phyloP scores from a whole-genome alignment of 2,797 vertebrate species.

The Emys orbicularis region DNA sequence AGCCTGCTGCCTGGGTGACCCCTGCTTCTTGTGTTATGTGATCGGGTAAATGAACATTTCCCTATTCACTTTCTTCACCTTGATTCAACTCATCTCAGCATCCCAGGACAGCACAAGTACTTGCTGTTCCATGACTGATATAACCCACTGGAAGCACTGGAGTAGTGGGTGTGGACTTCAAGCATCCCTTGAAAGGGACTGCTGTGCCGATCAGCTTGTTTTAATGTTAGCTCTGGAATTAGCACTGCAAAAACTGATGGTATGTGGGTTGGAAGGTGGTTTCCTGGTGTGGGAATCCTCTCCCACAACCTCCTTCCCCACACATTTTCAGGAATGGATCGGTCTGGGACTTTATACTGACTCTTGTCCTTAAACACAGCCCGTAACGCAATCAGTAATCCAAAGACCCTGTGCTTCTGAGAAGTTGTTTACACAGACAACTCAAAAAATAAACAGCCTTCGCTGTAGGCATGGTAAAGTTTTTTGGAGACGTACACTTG shows the following conservation, averaged over 20 bases:
- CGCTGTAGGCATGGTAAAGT: neutral
- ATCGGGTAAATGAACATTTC: neutral
- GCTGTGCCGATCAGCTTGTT: neutral
- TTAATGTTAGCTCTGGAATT: neutral
- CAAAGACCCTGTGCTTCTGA: neutral
- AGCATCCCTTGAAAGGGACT: neutral
- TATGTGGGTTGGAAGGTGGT: neutral
- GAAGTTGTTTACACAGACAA: neutral
- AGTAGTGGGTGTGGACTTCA: conserved; percentile 30
- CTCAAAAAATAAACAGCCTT: neutral
- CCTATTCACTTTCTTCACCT: too few relatives aligned
- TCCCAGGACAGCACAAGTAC: neutral
- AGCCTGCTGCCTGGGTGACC: neutral
- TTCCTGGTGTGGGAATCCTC: neutral
- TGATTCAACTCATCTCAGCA: neutral
- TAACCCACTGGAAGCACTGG: neutral
- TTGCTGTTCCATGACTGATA: rapidly evolving
- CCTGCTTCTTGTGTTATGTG: neutral
- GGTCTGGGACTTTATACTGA: neutral
- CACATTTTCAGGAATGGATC: neutral
- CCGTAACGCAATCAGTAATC: neutral
- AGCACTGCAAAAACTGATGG: neutral
- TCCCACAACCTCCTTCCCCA: neutral
- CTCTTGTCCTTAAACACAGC: neutral
- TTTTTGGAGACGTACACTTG: neutral